Percentiles rank a stretch among this genome's conserved stretches.
These are phyloP conservation scores for Leiothrix lutea DNA, from an alignment of 2,113 vertebrate genomes.

Conservation along the genomic window DNA sequence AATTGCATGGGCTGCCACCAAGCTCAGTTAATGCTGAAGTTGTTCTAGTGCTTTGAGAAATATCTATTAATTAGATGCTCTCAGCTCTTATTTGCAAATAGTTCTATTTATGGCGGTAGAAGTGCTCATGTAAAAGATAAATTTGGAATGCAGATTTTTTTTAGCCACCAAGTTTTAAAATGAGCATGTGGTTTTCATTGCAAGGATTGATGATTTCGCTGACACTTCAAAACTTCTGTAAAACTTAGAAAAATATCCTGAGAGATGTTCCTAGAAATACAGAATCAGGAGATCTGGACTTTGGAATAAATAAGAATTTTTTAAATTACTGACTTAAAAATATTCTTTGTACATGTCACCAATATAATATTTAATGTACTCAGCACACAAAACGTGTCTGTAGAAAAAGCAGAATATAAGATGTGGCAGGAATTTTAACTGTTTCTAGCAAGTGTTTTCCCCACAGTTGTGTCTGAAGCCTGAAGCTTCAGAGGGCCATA, in stretches of 20 bases:
- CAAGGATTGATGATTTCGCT: not conserved
- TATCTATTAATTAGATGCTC: not conserved
- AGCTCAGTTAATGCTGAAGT: not conserved
- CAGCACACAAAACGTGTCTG: not conserved
- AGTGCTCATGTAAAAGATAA: not conserved
- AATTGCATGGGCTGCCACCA: not conserved
- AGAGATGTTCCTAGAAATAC: not conserved
- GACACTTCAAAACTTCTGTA: not conserved
- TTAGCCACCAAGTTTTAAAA: not conserved
- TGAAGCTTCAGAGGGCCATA: not conserved
- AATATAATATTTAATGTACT: not conserved
- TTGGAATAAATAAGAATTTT: not conserved
- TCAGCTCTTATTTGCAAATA: not conserved
- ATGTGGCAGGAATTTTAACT: not conserved
- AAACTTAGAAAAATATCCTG: not conserved
- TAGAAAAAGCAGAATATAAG: not conserved
- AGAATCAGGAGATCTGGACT: not conserved
- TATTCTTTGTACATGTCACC: not conserved
- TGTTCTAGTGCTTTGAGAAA: not conserved
- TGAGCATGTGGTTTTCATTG: not conserved
- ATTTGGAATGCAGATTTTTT: not conserved
- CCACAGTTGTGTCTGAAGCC: not conserved
- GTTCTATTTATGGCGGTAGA: not conserved
- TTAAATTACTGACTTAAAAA: not conserved
- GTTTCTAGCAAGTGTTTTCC: not conserved